Percentiles rank a stretch among this genome's conserved stretches.
phyloP scores from a whole-genome alignment of 2,888 invertebrate genomes.

The Bursaphelenchus okinawaensis region DNA sequence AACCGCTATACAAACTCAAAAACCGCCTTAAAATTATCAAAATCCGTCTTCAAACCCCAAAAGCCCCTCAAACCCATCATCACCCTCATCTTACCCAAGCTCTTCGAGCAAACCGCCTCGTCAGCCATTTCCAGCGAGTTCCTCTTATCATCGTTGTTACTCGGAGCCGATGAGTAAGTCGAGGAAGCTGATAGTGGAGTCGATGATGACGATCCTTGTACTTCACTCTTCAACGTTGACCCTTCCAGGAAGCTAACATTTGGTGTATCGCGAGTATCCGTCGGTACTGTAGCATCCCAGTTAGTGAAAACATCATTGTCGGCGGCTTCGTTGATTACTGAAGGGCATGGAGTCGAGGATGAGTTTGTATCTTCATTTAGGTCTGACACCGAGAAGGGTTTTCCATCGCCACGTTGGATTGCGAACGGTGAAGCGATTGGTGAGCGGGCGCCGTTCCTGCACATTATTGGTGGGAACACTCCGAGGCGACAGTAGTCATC shows the following conservation, averaged over 20 bases:
- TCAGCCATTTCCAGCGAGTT: not conserved
- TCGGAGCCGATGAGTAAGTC: slow-evolving; percentile 6
- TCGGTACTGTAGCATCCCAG: not conserved
- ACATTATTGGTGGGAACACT: slow-evolving; percentile 14
- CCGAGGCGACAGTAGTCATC: slow-evolving; percentile 25
- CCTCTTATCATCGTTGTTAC: slow-evolving; percentile 3
- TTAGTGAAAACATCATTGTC: not conserved
- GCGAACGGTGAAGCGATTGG: slow-evolving; percentile 4
- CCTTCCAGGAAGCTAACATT: not conserved
- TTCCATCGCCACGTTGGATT: not conserved
- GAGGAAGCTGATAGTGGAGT: slow-evolving; percentile 9
- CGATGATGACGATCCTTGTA: not conserved
- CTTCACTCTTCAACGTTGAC: not conserved
- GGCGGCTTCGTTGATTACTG: not conserved
- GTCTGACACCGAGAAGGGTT: not conserved
- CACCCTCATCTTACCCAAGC: too few species aligned
- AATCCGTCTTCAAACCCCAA: too few species aligned
- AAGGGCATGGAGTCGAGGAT: not conserved
- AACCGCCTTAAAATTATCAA: too few species aligned
- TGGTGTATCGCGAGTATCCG: not conserved
- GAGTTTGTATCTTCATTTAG: not conserved
- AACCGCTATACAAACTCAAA: too few species aligned
- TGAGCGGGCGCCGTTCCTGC: slow-evolving; percentile 5
- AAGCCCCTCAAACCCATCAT: too few species aligned
- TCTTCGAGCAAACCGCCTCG: not conserved